A percentile compares a stretch with the other conserved stretches of the same genome.
phyloP scores from a whole-genome alignment of 1,140 invertebrate species.

The Drosophila kepulauana region DNA sequence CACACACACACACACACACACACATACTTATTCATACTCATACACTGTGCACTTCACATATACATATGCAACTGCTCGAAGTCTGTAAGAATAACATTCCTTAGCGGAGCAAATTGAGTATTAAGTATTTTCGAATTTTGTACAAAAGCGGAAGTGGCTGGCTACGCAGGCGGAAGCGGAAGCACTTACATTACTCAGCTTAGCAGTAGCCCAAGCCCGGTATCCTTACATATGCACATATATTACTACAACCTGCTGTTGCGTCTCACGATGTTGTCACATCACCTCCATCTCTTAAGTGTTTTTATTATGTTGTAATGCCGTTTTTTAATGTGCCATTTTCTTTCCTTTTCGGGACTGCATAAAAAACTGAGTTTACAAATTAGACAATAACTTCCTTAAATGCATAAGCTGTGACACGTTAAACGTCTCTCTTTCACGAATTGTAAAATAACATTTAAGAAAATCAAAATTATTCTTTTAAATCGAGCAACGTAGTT shows the following conservation, averaged over 20 bases:
- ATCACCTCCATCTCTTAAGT: slow-evolving; percentile 10
- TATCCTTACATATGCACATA: slow-evolving; percentile 33
- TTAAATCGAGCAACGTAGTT: too few relatives aligned
- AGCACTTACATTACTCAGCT: slow-evolving; percentile 77
- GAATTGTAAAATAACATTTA: too few relatives aligned
- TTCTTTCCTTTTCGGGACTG: too few relatives aligned
- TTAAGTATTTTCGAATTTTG: slow-evolving; percentile 76
- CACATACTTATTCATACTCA: slow-evolving; percentile 7
- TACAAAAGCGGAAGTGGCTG: slow-evolving; percentile 86
- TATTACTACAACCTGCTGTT: slow-evolving; percentile 27
- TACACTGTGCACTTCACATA: slow-evolving; percentile 6
- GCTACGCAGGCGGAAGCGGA: slow-evolving; percentile 64
- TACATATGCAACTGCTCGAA: slow-evolving; percentile 1
- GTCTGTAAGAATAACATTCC: slow-evolving; percentile 43
- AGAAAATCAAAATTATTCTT: too few relatives aligned
- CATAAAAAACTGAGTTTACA: not conserved
- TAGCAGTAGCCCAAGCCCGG: slow-evolving; percentile 46
- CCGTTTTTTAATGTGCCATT: too few relatives aligned
- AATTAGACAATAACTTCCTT: not conserved
- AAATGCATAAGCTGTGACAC: too few relatives aligned
- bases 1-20: slow-evolving; percentile 16
- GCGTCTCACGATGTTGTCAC: slow-evolving; percentile 27
- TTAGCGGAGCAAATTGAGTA: slow-evolving; percentile 71
- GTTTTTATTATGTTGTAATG: slow-evolving; percentile 1
- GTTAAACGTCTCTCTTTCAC: too few relatives aligned